Percentiles rank a stretch among this genome's conserved stretches.
phyloP scores from a whole-genome alignment of 1,140 invertebrate genomes.

The Proales similis region DNA sequence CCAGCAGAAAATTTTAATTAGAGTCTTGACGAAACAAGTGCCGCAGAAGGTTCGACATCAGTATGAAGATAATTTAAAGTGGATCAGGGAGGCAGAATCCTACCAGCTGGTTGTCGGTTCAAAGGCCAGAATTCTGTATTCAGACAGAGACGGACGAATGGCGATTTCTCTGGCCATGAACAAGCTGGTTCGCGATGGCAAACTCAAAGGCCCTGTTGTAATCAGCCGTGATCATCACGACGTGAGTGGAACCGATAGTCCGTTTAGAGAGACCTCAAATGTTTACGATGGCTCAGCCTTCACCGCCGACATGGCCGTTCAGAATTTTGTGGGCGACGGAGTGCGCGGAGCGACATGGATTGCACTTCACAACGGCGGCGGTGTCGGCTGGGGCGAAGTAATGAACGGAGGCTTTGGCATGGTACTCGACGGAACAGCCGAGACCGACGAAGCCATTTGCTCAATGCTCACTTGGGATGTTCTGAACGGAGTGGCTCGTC shows the following conservation, averaged over 20 bases:
- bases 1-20: constrained; percentile 13
- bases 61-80: constrained; percentile 61
- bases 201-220: constrained; percentile 58
- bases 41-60: constrained; percentile 54
- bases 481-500: constrained; percentile 59
- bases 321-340: constrained; percentile 63
- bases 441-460: constrained; percentile 54
- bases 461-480: constrained; percentile 64
- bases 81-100: constrained; percentile 60
- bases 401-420: constrained; percentile 66
- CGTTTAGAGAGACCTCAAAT: constrained; percentile 64
- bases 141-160: constrained; percentile 56
- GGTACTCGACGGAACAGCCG: constrained; percentile 60
- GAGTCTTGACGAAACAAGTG: constrained; percentile 43
- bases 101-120: constrained; percentile 63
- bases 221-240: constrained; percentile 65
- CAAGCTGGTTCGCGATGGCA: constrained; percentile 12
- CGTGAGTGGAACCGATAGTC: constrained; percentile 65
- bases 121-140: constrained; percentile 63
- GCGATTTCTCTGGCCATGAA: constrained; percentile 46
- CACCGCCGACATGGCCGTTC: constrained; percentile 65
- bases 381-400: constrained; percentile 65
- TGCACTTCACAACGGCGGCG: constrained; percentile 64
- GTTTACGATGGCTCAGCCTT: constrained; percentile 63
- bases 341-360: constrained; percentile 66